phyloP scores from a whole-genome alignment of 2,797 vertebrate species.

The Gorsachius magnificus region DNA sequence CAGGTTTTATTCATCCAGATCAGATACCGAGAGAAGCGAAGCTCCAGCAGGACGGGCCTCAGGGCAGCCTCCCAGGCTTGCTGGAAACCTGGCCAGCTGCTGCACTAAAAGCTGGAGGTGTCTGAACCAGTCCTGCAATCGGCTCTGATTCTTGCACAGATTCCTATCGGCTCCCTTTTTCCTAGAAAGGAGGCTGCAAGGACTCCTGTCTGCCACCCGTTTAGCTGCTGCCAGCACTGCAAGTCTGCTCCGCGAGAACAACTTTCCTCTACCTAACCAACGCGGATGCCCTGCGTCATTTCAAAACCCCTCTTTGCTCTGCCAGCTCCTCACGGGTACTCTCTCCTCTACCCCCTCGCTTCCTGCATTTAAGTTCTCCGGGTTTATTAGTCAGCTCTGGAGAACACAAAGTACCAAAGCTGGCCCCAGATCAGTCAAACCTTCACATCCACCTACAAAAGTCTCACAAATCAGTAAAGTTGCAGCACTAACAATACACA shows the following conservation, averaged over 20 bases:
- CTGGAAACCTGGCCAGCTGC: neutral
- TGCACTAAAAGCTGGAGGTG: neutral
- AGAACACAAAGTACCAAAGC: constrained; percentile 17
- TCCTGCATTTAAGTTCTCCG: neutral
- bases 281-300: rapidly evolving
- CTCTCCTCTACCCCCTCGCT: neutral
- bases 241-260: neutral
- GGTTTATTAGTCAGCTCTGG: neutral
- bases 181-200: neutral
- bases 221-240: neutral
- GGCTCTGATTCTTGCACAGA: neutral
- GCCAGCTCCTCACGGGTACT: neutral
- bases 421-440: constrained; percentile 22
- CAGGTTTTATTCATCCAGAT: neutral
- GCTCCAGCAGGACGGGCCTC: neutral
- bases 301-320: neutral
- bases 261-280: neutral
- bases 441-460: neutral
- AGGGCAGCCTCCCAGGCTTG: neutral
- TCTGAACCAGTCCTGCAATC: neutral
- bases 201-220: neutral
- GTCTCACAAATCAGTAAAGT: neutral
- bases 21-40: neutral
- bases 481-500: neutral
- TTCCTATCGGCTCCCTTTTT: neutral